phyloP scores from a whole-genome alignment of 92 coral and sea anemone genomes.

The Siderastrea siderea region DNA sequence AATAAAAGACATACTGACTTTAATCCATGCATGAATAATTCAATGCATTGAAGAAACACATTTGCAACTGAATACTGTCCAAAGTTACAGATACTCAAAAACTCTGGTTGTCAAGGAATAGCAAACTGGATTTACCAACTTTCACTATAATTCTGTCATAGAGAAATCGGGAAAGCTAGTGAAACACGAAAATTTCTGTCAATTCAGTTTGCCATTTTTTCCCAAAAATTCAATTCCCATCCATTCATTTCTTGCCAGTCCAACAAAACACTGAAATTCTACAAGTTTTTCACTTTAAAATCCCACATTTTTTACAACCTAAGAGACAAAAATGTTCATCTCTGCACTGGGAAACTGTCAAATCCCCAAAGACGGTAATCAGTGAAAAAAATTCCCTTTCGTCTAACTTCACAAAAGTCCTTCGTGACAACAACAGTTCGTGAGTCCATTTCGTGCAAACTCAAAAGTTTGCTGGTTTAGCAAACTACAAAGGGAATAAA shows the following conservation, averaged over 20 bases:
- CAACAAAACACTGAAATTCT: neutral
- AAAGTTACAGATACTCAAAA: neutral
- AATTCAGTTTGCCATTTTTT: neutral
- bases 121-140: neutral
- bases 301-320: neutral
- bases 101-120: neutral
- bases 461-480: neutral
- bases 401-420: neutral
- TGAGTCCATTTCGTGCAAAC: neutral
- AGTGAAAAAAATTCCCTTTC: neutral
- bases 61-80: neutral
- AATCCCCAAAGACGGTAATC: neutral
- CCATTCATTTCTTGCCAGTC: neutral
- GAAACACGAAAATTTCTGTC: neutral
- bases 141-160: neutral
- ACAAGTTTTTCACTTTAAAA: neutral
- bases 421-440: slow-evolving; percentile 44
- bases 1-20: neutral
- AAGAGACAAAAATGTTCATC: neutral
- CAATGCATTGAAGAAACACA: neutral
- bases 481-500: too few relatives aligned
- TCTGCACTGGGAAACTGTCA: neutral
- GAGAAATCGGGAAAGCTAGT: neutral
- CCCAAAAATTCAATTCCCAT: slow-evolving; percentile 33
- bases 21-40: slow-evolving; percentile 17